Evolutionary conservation across 2,888 invertebrate species (phyloP).

Genomic region (Germaria angustata): DNA sequence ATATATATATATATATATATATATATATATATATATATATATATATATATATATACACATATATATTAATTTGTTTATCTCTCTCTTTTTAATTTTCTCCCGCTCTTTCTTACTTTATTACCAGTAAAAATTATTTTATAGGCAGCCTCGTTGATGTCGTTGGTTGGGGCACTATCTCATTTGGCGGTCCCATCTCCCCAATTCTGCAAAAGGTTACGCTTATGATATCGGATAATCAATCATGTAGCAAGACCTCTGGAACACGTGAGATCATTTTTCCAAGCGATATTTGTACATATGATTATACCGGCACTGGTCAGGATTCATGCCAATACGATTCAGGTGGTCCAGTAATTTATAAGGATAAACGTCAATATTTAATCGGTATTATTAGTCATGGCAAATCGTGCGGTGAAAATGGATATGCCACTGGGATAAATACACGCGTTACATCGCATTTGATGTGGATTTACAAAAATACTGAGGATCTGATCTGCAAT

Average conservation of each 20-base stretch:
- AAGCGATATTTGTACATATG: conserved; percentile 74
- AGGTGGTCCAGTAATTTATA: conserved; percentile 81
- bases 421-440: conserved; percentile 81
- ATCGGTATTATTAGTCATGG: conserved; percentile 82
- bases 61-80: no score
- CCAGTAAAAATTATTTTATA: conserved; percentile 67
- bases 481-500: conserved; percentile 68
- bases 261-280: conserved; percentile 54
- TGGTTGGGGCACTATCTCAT: conserved; percentile 82
- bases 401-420: conserved; percentile 79
- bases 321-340: conserved; percentile 82
- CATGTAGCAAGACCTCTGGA: conserved; percentile 69
- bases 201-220: conserved; percentile 80
- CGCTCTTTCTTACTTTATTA: not conserved
- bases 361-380: conserved; percentile 78
- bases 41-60: no score
- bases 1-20: no score
- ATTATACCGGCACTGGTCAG: conserved; percentile 68
- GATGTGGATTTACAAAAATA: conserved; percentile 81
- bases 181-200: conserved; percentile 80
- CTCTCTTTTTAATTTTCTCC: not conserved
- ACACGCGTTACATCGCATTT: conserved; percentile 81
- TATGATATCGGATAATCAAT: conserved; percentile 71
- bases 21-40: no score
- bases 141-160: conserved; percentile 70